Conservation (phyloP, 2,113 vertebrate species). For the Dolichotis patagonum region DNA sequence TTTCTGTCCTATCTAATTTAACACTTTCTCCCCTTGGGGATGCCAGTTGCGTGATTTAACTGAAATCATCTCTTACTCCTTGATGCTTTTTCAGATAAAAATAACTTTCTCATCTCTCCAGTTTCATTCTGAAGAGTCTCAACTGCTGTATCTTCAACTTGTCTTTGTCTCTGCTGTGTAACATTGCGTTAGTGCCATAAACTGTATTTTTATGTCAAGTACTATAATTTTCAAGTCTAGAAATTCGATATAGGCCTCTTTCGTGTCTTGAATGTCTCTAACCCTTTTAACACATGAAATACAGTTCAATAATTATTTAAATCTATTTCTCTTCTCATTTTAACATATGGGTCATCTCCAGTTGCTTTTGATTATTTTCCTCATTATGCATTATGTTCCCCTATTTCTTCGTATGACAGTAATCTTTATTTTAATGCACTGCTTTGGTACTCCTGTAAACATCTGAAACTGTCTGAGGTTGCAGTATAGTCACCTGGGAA, state of each 20-base stretch:
- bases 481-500: background rate
- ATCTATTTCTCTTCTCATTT: slow-evolving; percentile 22
- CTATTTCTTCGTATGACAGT: background rate
- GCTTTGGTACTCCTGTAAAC: background rate
- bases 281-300: background rate
- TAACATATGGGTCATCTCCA: background rate
- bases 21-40: background rate
- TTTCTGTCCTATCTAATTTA: background rate
- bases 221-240: slow-evolving; percentile 1
- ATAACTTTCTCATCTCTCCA: background rate
- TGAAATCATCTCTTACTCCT: background rate
- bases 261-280: background rate
- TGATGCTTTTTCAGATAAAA: background rate
- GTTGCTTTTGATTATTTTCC: background rate
- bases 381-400: background rate
- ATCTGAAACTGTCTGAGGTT: background rate
- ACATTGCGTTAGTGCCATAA: background rate
- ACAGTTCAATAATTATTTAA: background rate
- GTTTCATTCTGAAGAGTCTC: slow-evolving; percentile 4
- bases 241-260: background rate
- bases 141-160: background rate
- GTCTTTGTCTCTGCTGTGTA: background rate
- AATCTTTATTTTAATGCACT: slow-evolving; percentile 27
- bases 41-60: background rate
- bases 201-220: background rate